Base-by-base conservation (phyloP, 2,113 vertebrate species). In the Noturus placidus region DNA sequence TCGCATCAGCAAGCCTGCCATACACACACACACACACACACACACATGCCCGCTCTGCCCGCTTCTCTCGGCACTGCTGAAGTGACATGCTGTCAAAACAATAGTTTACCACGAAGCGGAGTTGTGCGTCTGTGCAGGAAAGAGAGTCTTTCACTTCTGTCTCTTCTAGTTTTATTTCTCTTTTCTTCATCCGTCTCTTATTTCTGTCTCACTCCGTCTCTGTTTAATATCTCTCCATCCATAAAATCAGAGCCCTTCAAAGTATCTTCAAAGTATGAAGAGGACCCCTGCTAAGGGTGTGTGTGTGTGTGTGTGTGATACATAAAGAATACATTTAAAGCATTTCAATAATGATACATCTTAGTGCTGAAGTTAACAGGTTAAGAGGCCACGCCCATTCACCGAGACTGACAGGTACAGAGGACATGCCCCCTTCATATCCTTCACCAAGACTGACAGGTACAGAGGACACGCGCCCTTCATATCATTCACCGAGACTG, bases 81-180 rank as follows among this genome's bases (percentile, higher is more conserved):
- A 98, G 97, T 98, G 97, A 98, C 98, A 97, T 96, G 95, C 97
- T 98, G 97, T 98, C 97, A 97, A 95, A 96, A 96, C 95, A 96
- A 95, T 95, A 96, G 96, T 96, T 96, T 96, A 96, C 94, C 95
- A 95, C 94, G 94, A 95, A 92, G 92, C 93, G 90, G 95, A 95
- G 93, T 95, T 94, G 94, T 94, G 93, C 93, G 94, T 94, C 94
- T 93, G 94, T 93, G 94, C 95, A 94, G 94, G 94, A 93, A 90
- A 89, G 93, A 93, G 65, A 77, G 74, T 94, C 92, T 94, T 94
- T 92, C 93, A 93, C 93, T 95, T 95, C 87, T 90, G 89, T 86
- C 63, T 87, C 77, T 42, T 70, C 50, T 46, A 22, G 50, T 69
- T 82, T 54, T 86, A 35, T 83, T 38, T 81, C 77, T 57, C n/a